Base-by-base conservation (phyloP, 2,113 vertebrate species). In the Micronycteris hirsuta region DNA sequence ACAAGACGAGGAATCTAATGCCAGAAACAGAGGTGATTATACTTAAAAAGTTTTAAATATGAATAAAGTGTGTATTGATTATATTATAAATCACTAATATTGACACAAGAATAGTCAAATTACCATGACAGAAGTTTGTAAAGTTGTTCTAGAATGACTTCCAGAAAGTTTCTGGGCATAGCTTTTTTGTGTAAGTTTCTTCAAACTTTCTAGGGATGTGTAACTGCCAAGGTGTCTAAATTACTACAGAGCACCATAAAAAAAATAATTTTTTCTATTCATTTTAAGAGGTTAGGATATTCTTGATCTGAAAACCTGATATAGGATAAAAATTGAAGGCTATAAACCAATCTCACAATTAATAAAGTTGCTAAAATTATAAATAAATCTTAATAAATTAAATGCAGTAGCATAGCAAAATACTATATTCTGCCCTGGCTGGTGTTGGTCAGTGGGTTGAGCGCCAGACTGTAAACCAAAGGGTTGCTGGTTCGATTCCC, bases 61-160 rank as follows among this genome's bases (percentile, higher is more conserved):
- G 4, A 20, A 8, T 77, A 41, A 92, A 89, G 68, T 68, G 26
- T 52, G 9, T 76, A 5, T 85, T 80, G 26, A 88, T 43, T 61
- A 93, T 52, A 80, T 1, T 26, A 38, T 78, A 76, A 85, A 78
- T 87, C n/a, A 78, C 65, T 33, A 76, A 88, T 65, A 91, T 22
- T 49, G 52, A 70, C 71, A 54, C 14, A 41, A 77, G 56, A 82
- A 93, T 13, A 41, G 5, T 92, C 45, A 94, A 83, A 86, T 49
- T 90, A 63, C 49, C 43, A 47, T 11, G 7, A 49, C 24, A 80
- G 47, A 89, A 54, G 91, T 47, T n/a, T 89, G 89, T 31, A 12
- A 91, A 93, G 56, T 90, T 95, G 12, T 58, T 80, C 38, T 76
- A 91, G 43, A 93, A 81, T 92, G 65, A 77, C 2, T 77, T 91